Percentiles rank a stretch among this genome's conserved stretches.
Evolutionary conservation across 2,888 invertebrate genomes (phyloP).

Genomic region (Oasisia sp.): DNA sequence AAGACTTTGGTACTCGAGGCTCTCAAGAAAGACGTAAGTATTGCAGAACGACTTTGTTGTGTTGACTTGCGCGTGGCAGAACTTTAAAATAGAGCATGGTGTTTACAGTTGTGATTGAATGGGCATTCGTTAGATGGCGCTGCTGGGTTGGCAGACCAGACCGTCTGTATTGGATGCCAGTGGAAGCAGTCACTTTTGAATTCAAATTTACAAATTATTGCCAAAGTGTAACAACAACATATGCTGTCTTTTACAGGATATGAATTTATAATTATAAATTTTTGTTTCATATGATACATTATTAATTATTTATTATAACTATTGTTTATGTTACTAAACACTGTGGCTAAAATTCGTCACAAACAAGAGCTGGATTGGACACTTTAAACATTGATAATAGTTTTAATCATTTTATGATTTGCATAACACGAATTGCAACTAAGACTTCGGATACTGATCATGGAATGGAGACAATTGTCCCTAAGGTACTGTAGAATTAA

Average conservation of each 20-base stretch:
- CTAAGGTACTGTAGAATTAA: too few species aligned
- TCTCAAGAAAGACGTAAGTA: slow-evolving; percentile 48
- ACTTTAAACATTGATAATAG: too few species aligned
- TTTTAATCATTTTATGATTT: background rate
- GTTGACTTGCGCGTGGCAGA: background rate
- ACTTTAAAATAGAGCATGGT: background rate
- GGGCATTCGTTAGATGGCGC: background rate
- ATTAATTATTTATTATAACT: background rate
- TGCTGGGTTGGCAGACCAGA: background rate
- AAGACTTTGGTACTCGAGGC: slow-evolving; percentile 53
- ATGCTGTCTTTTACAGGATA: background rate
- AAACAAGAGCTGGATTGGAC: too few species aligned
- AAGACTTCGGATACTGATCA: background rate
- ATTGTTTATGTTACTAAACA: too few species aligned
- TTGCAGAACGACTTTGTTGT: background rate
- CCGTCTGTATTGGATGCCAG: background rate
- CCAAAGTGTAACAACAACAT: background rate
- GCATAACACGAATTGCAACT: background rate
- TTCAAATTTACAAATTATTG: background rate
- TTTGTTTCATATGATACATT: background rate
- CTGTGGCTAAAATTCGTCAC: too few species aligned
- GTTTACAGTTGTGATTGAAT: background rate
- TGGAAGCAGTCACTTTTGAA: background rate
- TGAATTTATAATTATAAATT: background rate
- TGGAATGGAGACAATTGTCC: too few species aligned